Conservation (phyloP, 2,888 invertebrate species). For the Galerucella nymphaeae region DNA sequence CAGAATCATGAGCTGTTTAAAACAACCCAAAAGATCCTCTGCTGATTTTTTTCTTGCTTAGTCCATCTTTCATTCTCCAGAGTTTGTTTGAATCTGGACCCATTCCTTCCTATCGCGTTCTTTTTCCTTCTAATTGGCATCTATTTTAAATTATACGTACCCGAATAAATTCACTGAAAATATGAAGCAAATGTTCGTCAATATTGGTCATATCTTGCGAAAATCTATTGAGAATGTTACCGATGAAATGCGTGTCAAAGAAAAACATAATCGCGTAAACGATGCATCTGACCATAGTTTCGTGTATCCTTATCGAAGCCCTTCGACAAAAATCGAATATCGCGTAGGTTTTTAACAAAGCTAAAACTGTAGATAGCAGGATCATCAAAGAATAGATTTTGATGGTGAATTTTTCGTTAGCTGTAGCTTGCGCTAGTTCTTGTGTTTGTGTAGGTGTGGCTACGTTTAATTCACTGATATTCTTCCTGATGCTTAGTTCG, state of each 20-base stretch:
- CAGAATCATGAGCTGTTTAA: no score
- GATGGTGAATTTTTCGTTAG: conserved; percentile 40
- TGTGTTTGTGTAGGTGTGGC: conserved; percentile 3
- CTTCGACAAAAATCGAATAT: conserved; percentile 82
- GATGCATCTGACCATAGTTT: conserved; percentile 50
- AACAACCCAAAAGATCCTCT: no score
- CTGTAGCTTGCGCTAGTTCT: conserved; percentile 36
- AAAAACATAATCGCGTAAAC: conserved; percentile 54
- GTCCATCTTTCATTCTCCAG: no score
- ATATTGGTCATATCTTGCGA: conserved; percentile 55
- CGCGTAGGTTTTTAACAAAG: conserved; percentile 61
- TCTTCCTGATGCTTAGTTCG: conserved; percentile 40
- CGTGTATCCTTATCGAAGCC: conserved; percentile 67
- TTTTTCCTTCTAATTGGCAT: no score
- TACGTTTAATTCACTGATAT: conserved; percentile 19
- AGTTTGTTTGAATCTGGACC: no score
- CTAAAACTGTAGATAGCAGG: conserved; percentile 31
- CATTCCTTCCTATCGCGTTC: no score
- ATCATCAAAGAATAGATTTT: conserved; percentile 47
- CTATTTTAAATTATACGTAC: conserved; percentile 41
- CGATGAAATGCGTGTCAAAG: conserved; percentile 56
- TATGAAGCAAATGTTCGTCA: conserved; percentile 52
- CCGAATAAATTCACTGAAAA: conserved; percentile 48
- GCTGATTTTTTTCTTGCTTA: no score
- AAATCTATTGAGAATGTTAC: conserved; percentile 56